Conservation (phyloP, 1,140 invertebrate species). For the Macrosteles quadrilineatus region DNA sequence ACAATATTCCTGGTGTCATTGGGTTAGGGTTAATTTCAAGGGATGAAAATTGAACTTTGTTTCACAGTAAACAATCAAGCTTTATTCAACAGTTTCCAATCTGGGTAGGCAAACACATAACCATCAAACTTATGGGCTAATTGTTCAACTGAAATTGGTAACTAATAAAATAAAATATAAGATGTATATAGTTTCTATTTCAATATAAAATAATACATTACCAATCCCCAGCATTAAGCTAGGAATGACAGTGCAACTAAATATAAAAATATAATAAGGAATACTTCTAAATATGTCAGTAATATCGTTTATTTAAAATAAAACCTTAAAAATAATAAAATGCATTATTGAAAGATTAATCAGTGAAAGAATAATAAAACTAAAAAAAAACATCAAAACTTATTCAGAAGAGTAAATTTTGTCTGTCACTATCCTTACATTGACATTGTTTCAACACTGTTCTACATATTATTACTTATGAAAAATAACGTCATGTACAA, state of each 20-base stretch:
- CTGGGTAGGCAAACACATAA: conserved; percentile 2
- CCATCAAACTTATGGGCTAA: background rate
- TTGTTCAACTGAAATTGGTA: background rate
- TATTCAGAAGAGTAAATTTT: too few relatives aligned
- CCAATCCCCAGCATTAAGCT: background rate
- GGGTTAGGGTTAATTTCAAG: too few relatives aligned
- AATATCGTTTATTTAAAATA: too few relatives aligned
- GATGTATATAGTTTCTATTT: background rate
- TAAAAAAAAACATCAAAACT: too few relatives aligned
- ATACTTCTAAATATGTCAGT: background rate
- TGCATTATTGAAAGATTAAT: background rate
- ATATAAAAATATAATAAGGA: background rate
- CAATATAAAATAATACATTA: background rate
- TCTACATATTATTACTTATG: too few relatives aligned
- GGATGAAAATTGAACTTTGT: too few relatives aligned
- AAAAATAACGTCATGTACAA: too few relatives aligned
- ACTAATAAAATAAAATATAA: background rate
- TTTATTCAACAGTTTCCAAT: conserved; percentile 6
- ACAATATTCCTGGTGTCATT: too few relatives aligned
- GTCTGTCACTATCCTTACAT: too few relatives aligned
- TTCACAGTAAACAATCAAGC: background rate
- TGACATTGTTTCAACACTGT: too few relatives aligned
- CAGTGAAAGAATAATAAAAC: background rate
- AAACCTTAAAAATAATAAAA: background rate
- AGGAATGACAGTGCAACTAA: background rate